Percentiles rank a stretch among this genome's conserved stretches.
phyloP scores from a whole-genome alignment of 2,113 vertebrate species.

The Crocuta crocuta region DNA sequence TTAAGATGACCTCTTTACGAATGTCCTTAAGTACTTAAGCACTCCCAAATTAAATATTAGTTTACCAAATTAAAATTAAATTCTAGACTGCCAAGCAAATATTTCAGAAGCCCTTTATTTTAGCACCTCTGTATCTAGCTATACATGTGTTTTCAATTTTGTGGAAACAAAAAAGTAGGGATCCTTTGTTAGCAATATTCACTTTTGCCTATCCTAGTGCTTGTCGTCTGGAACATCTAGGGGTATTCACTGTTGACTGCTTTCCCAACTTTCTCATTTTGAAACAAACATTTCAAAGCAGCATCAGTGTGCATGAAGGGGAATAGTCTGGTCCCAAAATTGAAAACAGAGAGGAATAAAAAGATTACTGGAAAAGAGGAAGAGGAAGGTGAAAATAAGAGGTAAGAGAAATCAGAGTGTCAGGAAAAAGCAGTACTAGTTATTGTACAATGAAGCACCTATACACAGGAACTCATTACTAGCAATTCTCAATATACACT shows the following conservation, averaged over 20 bases:
- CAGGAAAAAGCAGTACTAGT: background rate
- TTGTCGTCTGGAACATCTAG: background rate
- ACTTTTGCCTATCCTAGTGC: background rate
- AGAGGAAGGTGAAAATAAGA: constrained; percentile 17
- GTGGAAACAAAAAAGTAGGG: background rate
- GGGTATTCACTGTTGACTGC: background rate
- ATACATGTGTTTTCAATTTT: background rate
- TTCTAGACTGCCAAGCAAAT: background rate
- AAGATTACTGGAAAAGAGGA: constrained; percentile 8
- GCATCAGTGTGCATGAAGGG: background rate
- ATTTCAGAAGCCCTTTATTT: background rate
- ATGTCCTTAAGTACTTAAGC: constrained; percentile 1
- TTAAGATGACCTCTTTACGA: constrained; percentile 36
- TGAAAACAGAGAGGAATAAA: constrained; percentile 33
- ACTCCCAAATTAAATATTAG: constrained; percentile 26
- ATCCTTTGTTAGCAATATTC: background rate
- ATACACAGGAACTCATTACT: background rate
- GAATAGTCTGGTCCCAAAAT: background rate
- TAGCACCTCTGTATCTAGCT: background rate
- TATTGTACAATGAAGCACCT: background rate
- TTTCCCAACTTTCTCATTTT: constrained; percentile 50
- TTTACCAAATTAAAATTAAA: constrained; percentile 46
- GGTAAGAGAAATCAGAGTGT: background rate
- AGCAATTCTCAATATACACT: constrained; percentile 13
- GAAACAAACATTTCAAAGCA: constrained; percentile 47